Evolutionary conservation across 2,797 vertebrate species (phyloP).

Genomic region (Nothura maculosa): DNA sequence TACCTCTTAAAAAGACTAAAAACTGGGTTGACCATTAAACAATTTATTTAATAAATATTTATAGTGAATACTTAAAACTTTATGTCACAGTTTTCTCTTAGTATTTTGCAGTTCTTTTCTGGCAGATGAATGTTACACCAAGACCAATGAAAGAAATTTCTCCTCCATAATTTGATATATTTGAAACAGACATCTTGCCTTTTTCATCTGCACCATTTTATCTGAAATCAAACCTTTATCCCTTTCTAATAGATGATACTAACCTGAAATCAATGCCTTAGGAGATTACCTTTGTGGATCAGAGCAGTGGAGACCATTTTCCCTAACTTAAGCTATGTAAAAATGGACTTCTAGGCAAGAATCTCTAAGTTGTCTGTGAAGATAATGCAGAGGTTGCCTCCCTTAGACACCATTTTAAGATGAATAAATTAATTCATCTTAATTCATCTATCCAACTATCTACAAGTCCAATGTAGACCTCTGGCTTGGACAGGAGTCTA

Average conservation of each 20-base stretch:
- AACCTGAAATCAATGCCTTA: neutral
- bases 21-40: neutral
- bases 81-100: neutral
- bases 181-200: neutral
- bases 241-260: neutral
- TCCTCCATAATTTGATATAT: neutral
- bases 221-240: neutral
- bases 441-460: too few species aligned
- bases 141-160: neutral
- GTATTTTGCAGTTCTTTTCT: neutral
- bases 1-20: neutral
- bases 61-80: neutral
- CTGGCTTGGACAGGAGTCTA: neutral
- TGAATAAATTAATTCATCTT: too few species aligned
- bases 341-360: neutral
- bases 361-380: neutral
- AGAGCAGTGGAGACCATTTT: neutral
- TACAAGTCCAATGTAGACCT: neutral
- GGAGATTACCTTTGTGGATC: constrained; percentile 19
- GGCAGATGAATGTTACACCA: neutral
- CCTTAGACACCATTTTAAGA: constrained; percentile 6
- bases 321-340: neutral
- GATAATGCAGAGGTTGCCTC: neutral
- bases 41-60: neutral
- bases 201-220: neutral